Percentiles rank a stretch among this genome's conserved stretches.
Evolutionary conservation across 2,797 vertebrate species (phyloP).

Genomic region (Notamacropus eugenii): DNA sequence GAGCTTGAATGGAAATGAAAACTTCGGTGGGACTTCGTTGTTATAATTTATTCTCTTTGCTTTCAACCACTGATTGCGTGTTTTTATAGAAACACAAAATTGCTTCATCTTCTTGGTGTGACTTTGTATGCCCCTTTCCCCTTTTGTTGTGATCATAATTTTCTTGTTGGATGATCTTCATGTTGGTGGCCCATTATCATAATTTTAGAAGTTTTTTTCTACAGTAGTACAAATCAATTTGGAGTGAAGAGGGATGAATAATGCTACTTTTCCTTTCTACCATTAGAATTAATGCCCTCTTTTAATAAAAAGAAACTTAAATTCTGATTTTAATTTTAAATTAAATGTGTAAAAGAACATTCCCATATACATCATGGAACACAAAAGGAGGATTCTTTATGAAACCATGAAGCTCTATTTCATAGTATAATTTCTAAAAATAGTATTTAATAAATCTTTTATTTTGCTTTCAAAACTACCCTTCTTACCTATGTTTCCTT

Average conservation of each 20-base stretch:
- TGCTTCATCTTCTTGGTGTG: constrained; percentile 62
- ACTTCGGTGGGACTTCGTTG: constrained; percentile 77
- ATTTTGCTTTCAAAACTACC: background rate
- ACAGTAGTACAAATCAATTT: constrained; percentile 68
- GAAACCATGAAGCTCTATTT: background rate
- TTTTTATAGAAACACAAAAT: constrained; percentile 58
- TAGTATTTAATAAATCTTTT: background rate
- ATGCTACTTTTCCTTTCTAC: constrained; percentile 61
- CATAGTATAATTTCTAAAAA: background rate
- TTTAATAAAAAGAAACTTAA: background rate
- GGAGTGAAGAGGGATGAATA: constrained; percentile 37
- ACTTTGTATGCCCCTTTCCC: constrained; percentile 48
- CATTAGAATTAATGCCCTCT: background rate
- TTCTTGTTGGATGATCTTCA: constrained; percentile 75
- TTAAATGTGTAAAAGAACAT: background rate
- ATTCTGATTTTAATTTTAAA: background rate
- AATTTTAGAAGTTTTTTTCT: constrained; percentile 70
- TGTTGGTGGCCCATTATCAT: constrained; percentile 67
- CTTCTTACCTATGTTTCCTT: background rate
- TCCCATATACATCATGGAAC: background rate
- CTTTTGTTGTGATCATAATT: constrained; percentile 65
- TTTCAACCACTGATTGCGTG: constrained; percentile 49
- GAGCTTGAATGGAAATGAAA: constrained; percentile 73
- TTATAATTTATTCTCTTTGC: constrained; percentile 75
- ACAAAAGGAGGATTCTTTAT: background rate